phyloP scores from a whole-genome alignment of 2,888 invertebrate genomes.

The Xanthorhoe spadicearia region DNA sequence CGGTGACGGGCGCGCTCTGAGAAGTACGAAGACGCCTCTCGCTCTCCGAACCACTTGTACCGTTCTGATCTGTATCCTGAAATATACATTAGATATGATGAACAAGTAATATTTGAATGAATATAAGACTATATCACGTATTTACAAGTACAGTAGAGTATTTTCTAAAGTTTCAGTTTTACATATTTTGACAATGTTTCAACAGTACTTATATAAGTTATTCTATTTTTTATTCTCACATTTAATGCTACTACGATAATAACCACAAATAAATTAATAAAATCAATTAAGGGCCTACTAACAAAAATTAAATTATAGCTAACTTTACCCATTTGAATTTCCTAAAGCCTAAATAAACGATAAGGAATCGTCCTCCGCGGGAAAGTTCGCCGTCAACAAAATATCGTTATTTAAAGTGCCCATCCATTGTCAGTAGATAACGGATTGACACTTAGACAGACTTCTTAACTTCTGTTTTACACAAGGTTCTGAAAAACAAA shows the following conservation, averaged over 20 bases:
- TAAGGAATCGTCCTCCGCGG: constrained; percentile 35
- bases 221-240: background rate
- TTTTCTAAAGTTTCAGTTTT: no score
- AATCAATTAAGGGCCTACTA: constrained; percentile 45
- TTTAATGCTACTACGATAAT: background rate
- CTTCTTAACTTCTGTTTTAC: constrained; percentile 11
- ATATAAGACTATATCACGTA: no score
- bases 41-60: constrained; percentile 76
- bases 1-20: constrained; percentile 87
- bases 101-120: constrained; percentile 23
- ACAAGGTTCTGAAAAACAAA: background rate
- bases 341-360: constrained; percentile 44
- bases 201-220: background rate
- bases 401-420: constrained; percentile 26
- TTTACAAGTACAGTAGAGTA: no score
- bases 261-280: constrained; percentile 41
- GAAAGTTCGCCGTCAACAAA: constrained; percentile 25
- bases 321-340: constrained; percentile 45
- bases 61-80: constrained; percentile 75
- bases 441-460: constrained; percentile 23
- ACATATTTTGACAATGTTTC: background rate
- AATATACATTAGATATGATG: constrained; percentile 35
- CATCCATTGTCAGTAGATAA: constrained; percentile 18
- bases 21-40: constrained; percentile 82
- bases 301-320: constrained; percentile 49